These are phyloP conservation scores for Brachyalestes nurse DNA, from an alignment of 2,797 vertebrate species.

Conservation along the genomic window DNA sequence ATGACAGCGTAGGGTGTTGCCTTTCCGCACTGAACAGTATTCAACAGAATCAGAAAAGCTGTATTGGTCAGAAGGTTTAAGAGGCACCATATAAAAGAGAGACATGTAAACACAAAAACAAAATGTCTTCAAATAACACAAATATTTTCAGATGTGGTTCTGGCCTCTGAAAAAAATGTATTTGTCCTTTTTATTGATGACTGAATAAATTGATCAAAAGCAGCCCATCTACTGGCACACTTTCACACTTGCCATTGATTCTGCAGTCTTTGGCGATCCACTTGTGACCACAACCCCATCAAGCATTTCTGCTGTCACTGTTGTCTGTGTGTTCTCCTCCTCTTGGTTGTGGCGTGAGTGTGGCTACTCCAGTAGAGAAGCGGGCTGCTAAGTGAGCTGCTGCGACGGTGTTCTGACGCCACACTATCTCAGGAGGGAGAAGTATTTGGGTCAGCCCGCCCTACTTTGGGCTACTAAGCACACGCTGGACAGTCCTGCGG, in stretches of 20 bases:
- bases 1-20: no score
- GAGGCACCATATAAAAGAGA: no score
- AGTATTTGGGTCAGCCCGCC: conserved; percentile 69
- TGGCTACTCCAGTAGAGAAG: conserved; percentile 34
- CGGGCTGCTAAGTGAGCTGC: conserved; percentile 9
- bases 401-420: conserved; percentile 3
- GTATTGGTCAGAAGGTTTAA: no score
- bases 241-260: conserved; percentile 5
- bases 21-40: no score
- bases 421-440: conserved; percentile 39
- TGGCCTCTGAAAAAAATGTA: not conserved
- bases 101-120: no score
- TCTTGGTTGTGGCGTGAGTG: conserved; percentile 26
- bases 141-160: no score
- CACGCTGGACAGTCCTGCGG: conserved; percentile 28
- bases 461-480: conserved; percentile 61
- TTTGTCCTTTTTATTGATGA: not conserved
- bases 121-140: no score
- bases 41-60: no score
- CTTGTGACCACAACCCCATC: conserved; percentile 10
- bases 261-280: not conserved
- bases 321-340: not conserved
- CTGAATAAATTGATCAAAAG: not conserved
- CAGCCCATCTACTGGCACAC: not conserved
- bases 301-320: not conserved